Base-by-base conservation (phyloP, 2,888 invertebrate genomes). In the Tineola bisselliella region DNA sequence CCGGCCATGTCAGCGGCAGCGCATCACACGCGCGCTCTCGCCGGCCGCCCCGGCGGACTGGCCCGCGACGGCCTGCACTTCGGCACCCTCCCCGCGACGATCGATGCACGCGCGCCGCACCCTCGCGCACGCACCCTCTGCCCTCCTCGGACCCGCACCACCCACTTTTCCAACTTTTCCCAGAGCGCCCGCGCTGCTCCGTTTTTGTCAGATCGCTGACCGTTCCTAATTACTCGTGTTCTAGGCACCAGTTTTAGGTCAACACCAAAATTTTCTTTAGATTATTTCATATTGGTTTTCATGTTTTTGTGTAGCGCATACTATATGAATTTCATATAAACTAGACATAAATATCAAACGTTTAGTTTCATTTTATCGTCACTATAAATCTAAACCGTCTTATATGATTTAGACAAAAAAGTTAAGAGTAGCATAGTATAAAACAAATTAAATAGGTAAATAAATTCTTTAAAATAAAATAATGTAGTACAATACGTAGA, bases 141-240 rank as follows among this genome's bases (percentile, higher is more conserved):
- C 48, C 15, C 8, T 6, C 10, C 13, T 10, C 48, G 48, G 64
- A 65, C 72, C 76, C 73, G 67, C 75, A 69, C 70, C 73, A 70
- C 70, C 68, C 70, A 73, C 76, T 86, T 86, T 83, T 88, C 88
- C 83, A 80, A 73, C 81, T 83, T 84, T 79, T 81, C 75, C 72
- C 71, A 77, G 86, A 83, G 87, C 88, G 88, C 87, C 84, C 86
- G 84, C 87, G 88, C 87, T 88, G 87, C 82, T 87, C 81, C 79
- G 79, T 80, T 84, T 81, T 82, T 73, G 69, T 75, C 81, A 77
- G 81, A 84, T 79, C 83, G 84, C 84, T 84, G 86, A 83, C 86
- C 86, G 86, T 79, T 80, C 81, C 81, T 84, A 86, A 87, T 86
- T 87, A 84, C 84, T 86, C 84, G 80, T 70, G 73, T 17, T n/a